These are phyloP conservation scores for Archaeoteleia sp. DNA, from an alignment of 2,888 invertebrate genomes.

Conservation along the genomic window DNA sequence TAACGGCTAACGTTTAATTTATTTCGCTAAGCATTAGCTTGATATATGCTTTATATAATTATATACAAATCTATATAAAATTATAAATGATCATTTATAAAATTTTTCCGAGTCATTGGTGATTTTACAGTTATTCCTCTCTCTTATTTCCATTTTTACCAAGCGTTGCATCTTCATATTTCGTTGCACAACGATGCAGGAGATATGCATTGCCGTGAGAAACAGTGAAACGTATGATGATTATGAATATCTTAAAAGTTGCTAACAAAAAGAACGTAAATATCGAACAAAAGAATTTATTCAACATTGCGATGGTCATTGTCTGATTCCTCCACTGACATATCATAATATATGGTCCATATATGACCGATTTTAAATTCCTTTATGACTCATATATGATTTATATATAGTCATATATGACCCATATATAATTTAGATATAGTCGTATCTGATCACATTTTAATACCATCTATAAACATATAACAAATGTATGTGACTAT, in stretches of 20 bases:
- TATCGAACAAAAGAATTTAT: constrained; percentile 10
- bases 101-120: constrained; percentile 6
- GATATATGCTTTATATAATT: too few species aligned
- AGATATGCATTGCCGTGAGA: constrained; percentile 11
- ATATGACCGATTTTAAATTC: too few species aligned
- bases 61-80: too few species aligned
- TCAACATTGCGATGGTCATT: constrained; percentile 13
- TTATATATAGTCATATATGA: too few species aligned
- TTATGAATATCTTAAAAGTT: neutral
- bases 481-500: too few species aligned
- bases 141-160: constrained; percentile 14
- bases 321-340: neutral
- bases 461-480: too few species aligned
- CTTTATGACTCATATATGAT: too few species aligned
- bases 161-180: constrained; percentile 13
- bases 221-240: constrained; percentile 1
- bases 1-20: too few species aligned
- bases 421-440: too few species aligned
- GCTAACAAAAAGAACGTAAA: neutral
- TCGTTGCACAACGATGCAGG: constrained; percentile 18
- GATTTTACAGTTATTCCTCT: constrained; percentile 9
- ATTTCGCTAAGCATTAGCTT: too few species aligned
- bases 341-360: too few species aligned
- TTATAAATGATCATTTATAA: neutral
- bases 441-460: too few species aligned